Evolutionary conservation across 1,140 invertebrate species (phyloP).

Genomic region (Vanessa atalanta): DNA sequence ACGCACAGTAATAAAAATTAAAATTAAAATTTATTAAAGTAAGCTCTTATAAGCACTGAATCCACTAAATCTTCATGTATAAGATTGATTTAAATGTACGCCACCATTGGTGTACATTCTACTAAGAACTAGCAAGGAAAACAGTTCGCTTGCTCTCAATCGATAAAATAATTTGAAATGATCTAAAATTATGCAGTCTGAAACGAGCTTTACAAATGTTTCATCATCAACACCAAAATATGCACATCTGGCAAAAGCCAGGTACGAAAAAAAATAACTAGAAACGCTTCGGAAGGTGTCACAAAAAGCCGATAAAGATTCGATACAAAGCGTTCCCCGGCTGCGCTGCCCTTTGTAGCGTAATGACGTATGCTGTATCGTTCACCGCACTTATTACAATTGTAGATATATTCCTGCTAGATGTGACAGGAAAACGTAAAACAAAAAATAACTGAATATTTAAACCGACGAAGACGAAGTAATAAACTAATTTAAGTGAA

Average conservation of each 20-base stretch:
- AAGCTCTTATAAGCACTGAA: too few relatives aligned
- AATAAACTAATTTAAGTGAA: too few relatives aligned
- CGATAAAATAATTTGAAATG: too few relatives aligned
- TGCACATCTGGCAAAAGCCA: neutral
- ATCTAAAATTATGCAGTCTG: neutral
- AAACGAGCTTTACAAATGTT: neutral
- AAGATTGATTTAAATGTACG: too few relatives aligned
- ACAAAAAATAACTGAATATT: neutral
- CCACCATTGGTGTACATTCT: too few relatives aligned
- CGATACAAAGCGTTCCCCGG: conserved; percentile 43
- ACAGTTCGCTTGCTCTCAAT: too few relatives aligned
- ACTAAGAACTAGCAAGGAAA: too few relatives aligned
- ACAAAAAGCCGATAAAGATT: conserved; percentile 45
- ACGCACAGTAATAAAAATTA: too few relatives aligned
- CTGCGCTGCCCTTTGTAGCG: conserved; percentile 52
- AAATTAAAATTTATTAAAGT: too few relatives aligned
- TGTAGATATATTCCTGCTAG: conserved; percentile 35
- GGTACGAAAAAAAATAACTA: neutral
- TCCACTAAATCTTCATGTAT: too few relatives aligned
- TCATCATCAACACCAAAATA: neutral
- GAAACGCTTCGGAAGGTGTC: conserved; percentile 21
- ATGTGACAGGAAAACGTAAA: conserved; percentile 35
- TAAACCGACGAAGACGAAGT: too few relatives aligned
- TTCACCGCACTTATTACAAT: conserved; percentile 61
- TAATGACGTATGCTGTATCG: conserved; percentile 65